phyloP scores from a whole-genome alignment of 2,113 vertebrate genomes.

The Proterorhinus semilunaris region DNA sequence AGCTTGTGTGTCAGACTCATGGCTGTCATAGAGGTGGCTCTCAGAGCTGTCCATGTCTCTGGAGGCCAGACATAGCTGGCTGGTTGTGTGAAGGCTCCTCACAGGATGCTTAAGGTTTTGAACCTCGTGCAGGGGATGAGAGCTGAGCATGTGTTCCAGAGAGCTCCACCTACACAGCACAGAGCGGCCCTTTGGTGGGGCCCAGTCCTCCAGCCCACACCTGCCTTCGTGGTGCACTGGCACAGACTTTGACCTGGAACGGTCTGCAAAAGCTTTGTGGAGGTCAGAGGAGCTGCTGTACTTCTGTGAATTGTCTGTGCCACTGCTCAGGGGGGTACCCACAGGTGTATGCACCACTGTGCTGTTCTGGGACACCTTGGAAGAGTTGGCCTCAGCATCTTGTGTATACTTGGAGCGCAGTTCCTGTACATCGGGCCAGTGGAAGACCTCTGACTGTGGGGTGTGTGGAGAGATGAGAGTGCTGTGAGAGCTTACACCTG shows the following conservation, averaged over 20 bases:
- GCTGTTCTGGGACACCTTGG: conserved; percentile 35
- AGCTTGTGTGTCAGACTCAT: conserved; percentile 39
- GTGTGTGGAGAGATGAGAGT: conserved; percentile 56
- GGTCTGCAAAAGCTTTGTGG: conserved; percentile 27
- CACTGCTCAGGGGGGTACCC: conserved; percentile 35
- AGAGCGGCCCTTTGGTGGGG: conserved; percentile 19
- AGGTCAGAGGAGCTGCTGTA: conserved; percentile 41
- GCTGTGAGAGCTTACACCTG: conserved; percentile 52
- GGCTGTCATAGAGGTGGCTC: conserved; percentile 23
- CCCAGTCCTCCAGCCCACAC: conserved; percentile 37
- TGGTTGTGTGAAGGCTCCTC: conserved; percentile 54
- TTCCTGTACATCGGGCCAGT: conserved; percentile 88
- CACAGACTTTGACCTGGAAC: conserved; percentile 11
- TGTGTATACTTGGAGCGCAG: conserved; percentile 83
- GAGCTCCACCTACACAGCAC: conserved; percentile 70
- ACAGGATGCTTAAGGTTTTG: conserved; percentile 52
- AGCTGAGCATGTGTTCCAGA: conserved; percentile 60
- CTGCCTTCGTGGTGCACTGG: not conserved
- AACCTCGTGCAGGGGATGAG: conserved; percentile 56
- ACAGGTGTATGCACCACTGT: conserved; percentile 71
- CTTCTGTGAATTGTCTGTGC: conserved; percentile 45
- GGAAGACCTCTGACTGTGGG: conserved; percentile 78
- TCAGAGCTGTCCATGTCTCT: conserved; percentile 49
- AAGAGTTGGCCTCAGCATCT: conserved; percentile 1
- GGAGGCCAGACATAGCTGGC: conserved; percentile 64